Conservation (phyloP, 2,888 invertebrate species). For the Yponomeuta malinellus region DNA sequence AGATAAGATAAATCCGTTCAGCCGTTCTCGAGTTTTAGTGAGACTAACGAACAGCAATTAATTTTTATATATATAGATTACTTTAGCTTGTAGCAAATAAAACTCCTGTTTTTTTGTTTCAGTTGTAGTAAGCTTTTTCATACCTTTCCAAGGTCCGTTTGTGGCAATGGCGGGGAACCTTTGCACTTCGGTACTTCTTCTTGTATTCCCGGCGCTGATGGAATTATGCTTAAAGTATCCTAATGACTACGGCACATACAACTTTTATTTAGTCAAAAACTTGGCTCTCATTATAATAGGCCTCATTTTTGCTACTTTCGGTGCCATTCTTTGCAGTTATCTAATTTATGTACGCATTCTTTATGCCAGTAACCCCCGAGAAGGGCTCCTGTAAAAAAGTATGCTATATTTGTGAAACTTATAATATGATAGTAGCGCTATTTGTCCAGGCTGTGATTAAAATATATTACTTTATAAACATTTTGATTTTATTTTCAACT, state of each 20-base stretch:
- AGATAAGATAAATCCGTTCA: no score
- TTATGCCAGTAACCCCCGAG: not conserved
- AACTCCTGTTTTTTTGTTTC: constrained; percentile 25
- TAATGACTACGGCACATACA: constrained; percentile 34
- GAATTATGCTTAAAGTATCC: constrained; percentile 49
- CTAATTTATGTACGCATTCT: constrained; percentile 40
- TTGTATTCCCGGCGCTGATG: constrained; percentile 54
- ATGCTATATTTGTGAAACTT: not conserved
- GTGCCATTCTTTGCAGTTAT: constrained; percentile 34
- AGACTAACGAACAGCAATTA: no score
- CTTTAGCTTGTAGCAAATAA: no score
- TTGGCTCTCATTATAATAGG: constrained; percentile 37
- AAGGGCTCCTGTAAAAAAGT: not conserved
- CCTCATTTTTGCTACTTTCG: constrained; percentile 30
- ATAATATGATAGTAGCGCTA: not conserved
- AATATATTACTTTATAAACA: no score
- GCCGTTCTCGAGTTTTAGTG: no score
- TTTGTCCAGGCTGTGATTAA: no score
- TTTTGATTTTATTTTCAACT: no score
- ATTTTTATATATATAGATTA: no score
- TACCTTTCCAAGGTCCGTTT: constrained; percentile 51
- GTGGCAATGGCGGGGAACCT: constrained; percentile 52
- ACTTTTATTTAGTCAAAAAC: constrained; percentile 37
- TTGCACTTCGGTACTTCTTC: constrained; percentile 42
- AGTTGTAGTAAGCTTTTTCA: constrained; percentile 43